Conservation (phyloP, 2,113 vertebrate genomes). For the Nyctereutes procyonoides region DNA sequence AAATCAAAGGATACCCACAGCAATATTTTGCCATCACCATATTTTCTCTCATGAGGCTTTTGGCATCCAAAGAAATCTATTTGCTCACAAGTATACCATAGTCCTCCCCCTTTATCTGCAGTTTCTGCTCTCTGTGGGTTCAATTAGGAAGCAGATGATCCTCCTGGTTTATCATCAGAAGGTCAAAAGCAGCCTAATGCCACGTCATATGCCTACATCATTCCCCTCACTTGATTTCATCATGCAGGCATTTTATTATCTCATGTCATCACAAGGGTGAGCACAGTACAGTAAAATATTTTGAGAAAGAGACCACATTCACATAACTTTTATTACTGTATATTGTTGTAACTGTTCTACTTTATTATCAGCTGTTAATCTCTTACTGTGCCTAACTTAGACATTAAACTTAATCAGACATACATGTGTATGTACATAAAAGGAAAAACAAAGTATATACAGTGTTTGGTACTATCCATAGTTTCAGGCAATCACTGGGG, state of each 20-base stretch:
- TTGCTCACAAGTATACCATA: neutral
- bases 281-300: neutral
- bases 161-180: neutral
- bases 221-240: neutral
- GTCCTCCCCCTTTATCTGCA: neutral
- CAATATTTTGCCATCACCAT: neutral
- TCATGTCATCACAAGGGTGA: neutral
- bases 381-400: neutral
- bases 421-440: neutral
- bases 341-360: neutral
- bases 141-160: neutral
- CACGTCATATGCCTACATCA: neutral
- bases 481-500: neutral
- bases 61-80: neutral
- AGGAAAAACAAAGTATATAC: neutral
- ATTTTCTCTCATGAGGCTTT: slow-evolving; percentile 37
- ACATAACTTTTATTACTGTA: neutral
- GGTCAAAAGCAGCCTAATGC: neutral
- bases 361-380: neutral
- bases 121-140: neutral
- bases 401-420: neutral
- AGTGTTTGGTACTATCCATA: neutral
- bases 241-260: neutral
- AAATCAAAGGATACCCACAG: neutral
- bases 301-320: neutral